Evolutionary conservation across 2,113 vertebrate genomes (phyloP).

Genomic region (Rissa tridactyla): DNA sequence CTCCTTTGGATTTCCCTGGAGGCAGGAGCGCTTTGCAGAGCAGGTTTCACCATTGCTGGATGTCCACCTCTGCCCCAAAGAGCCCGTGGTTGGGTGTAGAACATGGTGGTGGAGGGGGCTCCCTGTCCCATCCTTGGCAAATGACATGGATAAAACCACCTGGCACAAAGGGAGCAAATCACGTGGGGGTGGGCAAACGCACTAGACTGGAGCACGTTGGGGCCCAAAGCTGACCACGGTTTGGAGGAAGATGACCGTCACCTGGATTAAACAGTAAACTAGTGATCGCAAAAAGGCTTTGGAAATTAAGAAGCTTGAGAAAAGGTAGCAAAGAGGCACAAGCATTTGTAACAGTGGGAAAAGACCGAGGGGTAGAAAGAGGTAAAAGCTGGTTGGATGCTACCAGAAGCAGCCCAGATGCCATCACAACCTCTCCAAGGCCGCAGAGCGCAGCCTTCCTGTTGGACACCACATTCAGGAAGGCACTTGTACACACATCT

Average conservation of each 20-base stretch:
- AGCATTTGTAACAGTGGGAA: background rate
- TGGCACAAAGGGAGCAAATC: fast-evolving
- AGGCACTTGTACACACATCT: too few species aligned
- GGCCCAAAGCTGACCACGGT: fast-evolving
- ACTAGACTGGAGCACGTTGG: fast-evolving
- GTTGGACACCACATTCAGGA: fast-evolving
- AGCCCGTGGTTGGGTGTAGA: fast-evolving
- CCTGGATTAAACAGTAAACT: background rate
- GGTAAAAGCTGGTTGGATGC: background rate
- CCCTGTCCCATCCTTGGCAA: background rate
- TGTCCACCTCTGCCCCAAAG: background rate
- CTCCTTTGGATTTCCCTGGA: background rate
- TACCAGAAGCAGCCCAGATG: background rate
- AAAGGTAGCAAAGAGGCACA: background rate
- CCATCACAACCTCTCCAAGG: background rate
- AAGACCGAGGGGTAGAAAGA: background rate
- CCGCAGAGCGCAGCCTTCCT: background rate
- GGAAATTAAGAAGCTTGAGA: background rate
- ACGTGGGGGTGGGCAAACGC: fast-evolving
- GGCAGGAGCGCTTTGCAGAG: too few species aligned
- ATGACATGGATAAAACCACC: background rate
- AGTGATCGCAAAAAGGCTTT: background rate
- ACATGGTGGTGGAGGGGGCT: fast-evolving
- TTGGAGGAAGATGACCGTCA: background rate
- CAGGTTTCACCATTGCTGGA: background rate